Percentiles rank a stretch among this genome's conserved stretches.
Conservation (phyloP, 2,113 vertebrate species). For the Hippoglossus stenolepis region DNA sequence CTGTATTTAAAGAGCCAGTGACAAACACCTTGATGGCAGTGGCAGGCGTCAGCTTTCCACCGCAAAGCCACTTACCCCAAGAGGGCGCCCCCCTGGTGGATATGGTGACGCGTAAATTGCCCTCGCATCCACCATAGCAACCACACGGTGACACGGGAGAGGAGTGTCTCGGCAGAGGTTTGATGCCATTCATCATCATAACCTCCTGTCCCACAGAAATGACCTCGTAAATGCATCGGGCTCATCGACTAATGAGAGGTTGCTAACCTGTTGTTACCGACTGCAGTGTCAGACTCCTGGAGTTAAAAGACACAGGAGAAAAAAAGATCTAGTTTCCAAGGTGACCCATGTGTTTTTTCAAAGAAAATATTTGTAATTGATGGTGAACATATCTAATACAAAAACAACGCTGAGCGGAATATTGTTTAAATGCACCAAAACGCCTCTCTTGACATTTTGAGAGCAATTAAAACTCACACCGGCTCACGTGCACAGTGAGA, state of each 20-base stretch:
- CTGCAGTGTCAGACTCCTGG: conserved; percentile 61
- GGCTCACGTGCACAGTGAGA: conserved; percentile 1
- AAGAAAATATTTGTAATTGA: conserved; percentile 9
- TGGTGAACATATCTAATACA: not conserved
- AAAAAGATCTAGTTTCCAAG: conserved; percentile 42
- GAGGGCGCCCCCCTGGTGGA: conserved; percentile 76
- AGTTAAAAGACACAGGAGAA: conserved; percentile 11
- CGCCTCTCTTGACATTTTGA: conserved; percentile 1
- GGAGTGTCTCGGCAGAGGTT: conserved; percentile 67
- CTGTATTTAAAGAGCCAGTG: conserved; percentile 77
- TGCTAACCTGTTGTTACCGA: conserved; percentile 76
- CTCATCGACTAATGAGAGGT: conserved; percentile 74
- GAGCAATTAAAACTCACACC: conserved; percentile 19
- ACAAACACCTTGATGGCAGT: conserved; percentile 81
- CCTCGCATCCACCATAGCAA: conserved; percentile 76
- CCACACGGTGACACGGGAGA: conserved; percentile 55
- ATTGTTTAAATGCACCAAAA: conserved; percentile 11
- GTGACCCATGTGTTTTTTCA: conserved; percentile 47
- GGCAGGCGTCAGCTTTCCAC: conserved; percentile 83
- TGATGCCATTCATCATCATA: conserved; percentile 80
- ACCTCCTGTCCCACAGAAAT: conserved; percentile 69
- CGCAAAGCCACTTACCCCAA: conserved; percentile 84
- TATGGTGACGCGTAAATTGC: conserved; percentile 81
- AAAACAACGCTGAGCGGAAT: not conserved
- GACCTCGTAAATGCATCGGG: conserved; percentile 73